phyloP scores from a whole-genome alignment of 1,140 invertebrate genomes.

The Ericerus pela region DNA sequence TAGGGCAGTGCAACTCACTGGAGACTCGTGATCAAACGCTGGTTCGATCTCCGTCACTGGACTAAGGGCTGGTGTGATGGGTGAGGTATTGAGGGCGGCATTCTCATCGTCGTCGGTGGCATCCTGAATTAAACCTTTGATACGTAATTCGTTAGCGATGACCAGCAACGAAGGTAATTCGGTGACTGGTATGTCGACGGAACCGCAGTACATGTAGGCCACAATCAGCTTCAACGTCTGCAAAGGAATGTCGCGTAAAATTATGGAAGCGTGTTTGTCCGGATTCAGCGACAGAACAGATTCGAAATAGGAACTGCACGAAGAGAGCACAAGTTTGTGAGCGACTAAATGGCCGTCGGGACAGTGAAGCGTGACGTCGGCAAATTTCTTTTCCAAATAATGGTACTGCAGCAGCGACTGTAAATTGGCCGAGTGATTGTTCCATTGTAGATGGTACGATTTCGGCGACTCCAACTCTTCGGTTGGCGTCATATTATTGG shows the following conservation, averaged over 20 bases:
- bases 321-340: slow-evolving; percentile 37
- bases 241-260: slow-evolving; percentile 35
- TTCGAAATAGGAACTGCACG: slow-evolving; percentile 36
- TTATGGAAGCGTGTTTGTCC: slow-evolving; percentile 38
- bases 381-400: slow-evolving; percentile 39
- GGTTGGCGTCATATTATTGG: no score
- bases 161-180: slow-evolving; percentile 33
- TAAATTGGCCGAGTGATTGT: slow-evolving; percentile 44
- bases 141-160: slow-evolving; percentile 34
- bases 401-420: slow-evolving; percentile 38
- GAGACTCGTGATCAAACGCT: no score
- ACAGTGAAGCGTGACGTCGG: slow-evolving; percentile 44
- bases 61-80: no score
- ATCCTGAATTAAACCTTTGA: slow-evolving; percentile 25
- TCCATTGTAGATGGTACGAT: slow-evolving; percentile 34
- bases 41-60: no score
- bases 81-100: no score
- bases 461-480: no score
- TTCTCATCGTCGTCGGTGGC: background rate
- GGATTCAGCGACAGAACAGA: slow-evolving; percentile 34
- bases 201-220: slow-evolving; percentile 39
- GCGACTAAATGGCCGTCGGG: slow-evolving; percentile 37
- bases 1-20: no score
- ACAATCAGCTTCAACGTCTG: slow-evolving; percentile 35
- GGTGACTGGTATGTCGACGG: slow-evolving; percentile 36